A percentile compares a stretch with the other conserved stretches of the same genome.
These are phyloP conservation scores for Thymelicus acteon DNA, from an alignment of 2,888 invertebrate genomes.

Conservation along the genomic window DNA sequence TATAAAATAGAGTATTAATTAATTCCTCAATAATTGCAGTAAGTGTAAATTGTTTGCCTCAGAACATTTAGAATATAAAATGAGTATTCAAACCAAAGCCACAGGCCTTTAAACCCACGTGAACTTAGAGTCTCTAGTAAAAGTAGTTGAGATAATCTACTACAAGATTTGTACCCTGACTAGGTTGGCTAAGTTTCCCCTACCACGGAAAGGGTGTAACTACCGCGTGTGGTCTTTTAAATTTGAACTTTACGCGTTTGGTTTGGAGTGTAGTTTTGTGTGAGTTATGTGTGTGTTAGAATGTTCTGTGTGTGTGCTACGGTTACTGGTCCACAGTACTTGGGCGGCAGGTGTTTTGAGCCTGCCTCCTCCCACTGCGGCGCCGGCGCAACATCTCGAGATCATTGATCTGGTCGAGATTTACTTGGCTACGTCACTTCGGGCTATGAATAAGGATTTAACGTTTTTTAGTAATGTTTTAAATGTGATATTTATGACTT, in stretches of 20 bases:
- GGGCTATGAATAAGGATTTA: constrained; percentile 34
- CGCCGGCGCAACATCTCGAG: constrained; percentile 72
- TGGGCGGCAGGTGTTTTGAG: constrained; percentile 83
- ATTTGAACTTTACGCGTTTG: constrained; percentile 52
- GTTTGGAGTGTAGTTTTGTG: constrained; percentile 54
- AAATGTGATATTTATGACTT: too few relatives aligned
- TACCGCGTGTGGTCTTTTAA: constrained; percentile 33
- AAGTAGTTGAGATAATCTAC: constrained; percentile 78
- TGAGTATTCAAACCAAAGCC: constrained; percentile 26
- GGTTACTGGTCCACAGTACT: constrained; percentile 76
- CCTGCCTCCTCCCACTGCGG: constrained; percentile 80
- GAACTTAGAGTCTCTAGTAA: constrained; percentile 68
- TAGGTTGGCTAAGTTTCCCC: constrained; percentile 62
- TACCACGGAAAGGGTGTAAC: constrained; percentile 43
- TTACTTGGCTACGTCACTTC: constrained; percentile 63
- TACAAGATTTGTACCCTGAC: constrained; percentile 76
- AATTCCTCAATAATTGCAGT: not conserved
- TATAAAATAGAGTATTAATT: too few relatives aligned
- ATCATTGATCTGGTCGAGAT: constrained; percentile 82
- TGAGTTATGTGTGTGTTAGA: constrained; percentile 9
- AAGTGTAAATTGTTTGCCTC: constrained; percentile 43
- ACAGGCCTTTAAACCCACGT: constrained; percentile 41
- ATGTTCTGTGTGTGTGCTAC: constrained; percentile 39
- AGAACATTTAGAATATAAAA: constrained; percentile 28
- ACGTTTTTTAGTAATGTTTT: too few relatives aligned